Evolutionary conservation across 2,797 vertebrate species (phyloP).

Genomic region (Florisuga fusca): DNA sequence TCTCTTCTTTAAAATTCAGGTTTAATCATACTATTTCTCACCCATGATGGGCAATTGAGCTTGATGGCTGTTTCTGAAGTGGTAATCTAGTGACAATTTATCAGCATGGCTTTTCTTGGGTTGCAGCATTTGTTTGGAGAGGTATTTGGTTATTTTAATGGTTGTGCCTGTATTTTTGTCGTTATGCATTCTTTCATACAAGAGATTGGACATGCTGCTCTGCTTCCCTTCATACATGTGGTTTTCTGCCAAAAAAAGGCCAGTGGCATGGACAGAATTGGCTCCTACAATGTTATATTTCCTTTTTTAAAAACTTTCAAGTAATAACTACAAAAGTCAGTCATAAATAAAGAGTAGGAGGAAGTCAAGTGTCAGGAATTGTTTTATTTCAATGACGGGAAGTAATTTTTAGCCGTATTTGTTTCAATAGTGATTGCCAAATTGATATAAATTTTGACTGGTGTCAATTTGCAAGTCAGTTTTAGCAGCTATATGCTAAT

Average conservation of each 20-base stretch:
- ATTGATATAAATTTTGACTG: conserved; percentile 4
- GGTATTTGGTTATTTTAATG: background rate
- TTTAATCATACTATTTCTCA: background rate
- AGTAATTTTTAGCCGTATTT: conserved; percentile 13
- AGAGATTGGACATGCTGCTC: background rate
- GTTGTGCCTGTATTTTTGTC: background rate
- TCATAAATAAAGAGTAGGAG: background rate
- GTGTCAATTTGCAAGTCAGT: conserved; percentile 2
- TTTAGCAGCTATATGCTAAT: background rate
- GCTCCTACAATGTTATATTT: background rate
- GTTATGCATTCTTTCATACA: background rate
- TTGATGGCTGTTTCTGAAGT: background rate
- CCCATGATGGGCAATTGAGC: background rate
- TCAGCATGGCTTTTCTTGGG: background rate
- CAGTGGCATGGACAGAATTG: background rate
- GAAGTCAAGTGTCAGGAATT: conserved; percentile 25
- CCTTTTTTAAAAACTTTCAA: background rate
- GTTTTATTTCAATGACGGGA: conserved; percentile 32
- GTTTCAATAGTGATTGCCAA: conserved; percentile 10
- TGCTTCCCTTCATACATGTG: background rate
- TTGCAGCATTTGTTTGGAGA: background rate
- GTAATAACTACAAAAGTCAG: background rate
- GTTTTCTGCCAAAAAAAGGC: background rate
- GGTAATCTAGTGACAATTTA: background rate
- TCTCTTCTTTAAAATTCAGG: background rate